Base-by-base conservation (phyloP, 1,140 invertebrate species). In the Lithobius niger region DNA sequence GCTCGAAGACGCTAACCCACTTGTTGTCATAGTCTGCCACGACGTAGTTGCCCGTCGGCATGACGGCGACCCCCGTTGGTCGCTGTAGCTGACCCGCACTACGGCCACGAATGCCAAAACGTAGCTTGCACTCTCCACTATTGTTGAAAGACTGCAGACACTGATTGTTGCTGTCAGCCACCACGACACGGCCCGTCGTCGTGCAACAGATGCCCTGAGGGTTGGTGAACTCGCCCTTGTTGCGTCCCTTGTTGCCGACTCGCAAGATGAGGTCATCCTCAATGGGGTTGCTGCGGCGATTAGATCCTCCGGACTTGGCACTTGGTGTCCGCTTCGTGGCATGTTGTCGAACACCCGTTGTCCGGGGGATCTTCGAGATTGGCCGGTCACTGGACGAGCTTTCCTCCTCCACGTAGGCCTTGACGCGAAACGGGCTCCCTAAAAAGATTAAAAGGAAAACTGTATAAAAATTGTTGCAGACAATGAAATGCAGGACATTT, bases 11-110 rank as follows among this genome's bases (percentile, higher is more conserved):
- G 60, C 73, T 76, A 31, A 79, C 68, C 72, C 76, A 78, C 62
- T 75, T 76, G 60, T 78, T 79, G 58, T 79, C 77, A 62, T 78
- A 79, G 59, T 79, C 77, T 4, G 77, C 74, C 1, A 79, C 70
- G n/a, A 76, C 66, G 61, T 72, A 77, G 59, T 77, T 76, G 2
- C 76, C 77, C 64, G 72, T 74, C 1, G 71, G 62, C 19, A 75
- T 67, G 15, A 72, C 66, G 49, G 70, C 67, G 1, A 79, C 73
- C 16, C 77, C 77, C 24, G 76, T 78, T 16, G 77, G 77, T 53
- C 77, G 56, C 61, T 78, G 76, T 43, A 79, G 58, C 59, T 78
- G 76, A 16, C 76, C 77, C 3, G 74, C 66, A 15, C 67, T 65
- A 45, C 77, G 59, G 16, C 76, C 76, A 21, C 75, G 69, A 2